Percentiles rank a stretch among this genome's conserved stretches.
Conservation (phyloP, 2,797 vertebrate species). For the Myotis pilosus region DNA sequence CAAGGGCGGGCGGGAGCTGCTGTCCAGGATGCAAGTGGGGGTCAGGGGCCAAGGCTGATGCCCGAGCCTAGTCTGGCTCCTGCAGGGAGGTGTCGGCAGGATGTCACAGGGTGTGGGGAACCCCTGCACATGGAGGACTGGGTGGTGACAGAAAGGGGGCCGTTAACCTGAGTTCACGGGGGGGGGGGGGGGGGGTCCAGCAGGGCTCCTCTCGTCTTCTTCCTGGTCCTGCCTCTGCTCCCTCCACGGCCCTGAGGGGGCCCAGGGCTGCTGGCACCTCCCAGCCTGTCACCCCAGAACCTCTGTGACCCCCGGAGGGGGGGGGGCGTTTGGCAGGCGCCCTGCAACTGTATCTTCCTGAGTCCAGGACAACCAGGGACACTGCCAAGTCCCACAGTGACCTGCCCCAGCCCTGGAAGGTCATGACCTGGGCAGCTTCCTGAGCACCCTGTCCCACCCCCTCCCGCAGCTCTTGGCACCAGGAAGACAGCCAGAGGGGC, state of each 20-base stretch:
- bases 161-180: neutral
- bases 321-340: no score
- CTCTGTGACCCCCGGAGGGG: neutral
- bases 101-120: no score
- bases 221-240: no score
- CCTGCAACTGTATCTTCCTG: neutral
- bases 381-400: neutral
- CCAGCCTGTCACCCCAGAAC: neutral
- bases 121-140: fast-evolving
- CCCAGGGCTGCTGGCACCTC: neutral
- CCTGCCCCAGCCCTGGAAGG: neutral
- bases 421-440: neutral
- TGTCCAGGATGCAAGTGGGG: neutral
- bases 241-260: neutral
- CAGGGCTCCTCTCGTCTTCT: neutral
- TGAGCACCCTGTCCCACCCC: neutral
- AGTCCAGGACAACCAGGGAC: neutral
- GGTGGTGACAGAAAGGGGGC: neutral
- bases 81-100: neutral
- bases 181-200: neutral
- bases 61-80: neutral
- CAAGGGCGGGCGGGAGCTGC: no score
- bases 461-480: neutral
- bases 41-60: neutral
- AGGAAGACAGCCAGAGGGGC: neutral